Evolutionary conservation across 2,797 vertebrate species (phyloP).

Genomic region (Chaunax sp.): DNA sequence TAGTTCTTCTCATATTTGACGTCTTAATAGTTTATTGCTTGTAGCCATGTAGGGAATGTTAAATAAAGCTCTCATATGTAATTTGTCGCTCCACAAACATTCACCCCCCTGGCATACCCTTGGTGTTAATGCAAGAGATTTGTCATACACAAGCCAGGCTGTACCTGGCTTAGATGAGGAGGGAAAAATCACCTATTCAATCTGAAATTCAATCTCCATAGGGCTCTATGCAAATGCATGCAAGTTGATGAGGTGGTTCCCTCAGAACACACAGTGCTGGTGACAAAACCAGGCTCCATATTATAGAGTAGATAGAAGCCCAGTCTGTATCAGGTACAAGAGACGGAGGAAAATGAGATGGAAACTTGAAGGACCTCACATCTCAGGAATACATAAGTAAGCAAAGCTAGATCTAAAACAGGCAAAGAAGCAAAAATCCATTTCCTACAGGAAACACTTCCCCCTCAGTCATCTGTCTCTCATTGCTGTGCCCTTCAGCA

Average conservation of each 20-base stretch:
- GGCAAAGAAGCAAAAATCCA: slow-evolving; percentile 60
- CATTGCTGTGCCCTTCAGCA: slow-evolving; percentile 74
- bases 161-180: slow-evolving; percentile 62
- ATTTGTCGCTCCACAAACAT: slow-evolving; percentile 82
- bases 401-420: slow-evolving; percentile 48
- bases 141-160: slow-evolving; percentile 78
- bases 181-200: slow-evolving; percentile 73
- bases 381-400: slow-evolving; percentile 51
- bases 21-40: slow-evolving; percentile 79
- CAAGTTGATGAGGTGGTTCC: slow-evolving; percentile 60
- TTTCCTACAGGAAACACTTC: slow-evolving; percentile 54
- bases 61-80: slow-evolving; percentile 81
- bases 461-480: slow-evolving; percentile 53
- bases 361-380: slow-evolving; percentile 30
- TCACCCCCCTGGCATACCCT: slow-evolving; percentile 75
- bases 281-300: slow-evolving; percentile 50
- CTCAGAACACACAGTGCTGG: slow-evolving; percentile 50
- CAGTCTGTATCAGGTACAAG: slow-evolving; percentile 44
- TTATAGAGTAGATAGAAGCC: slow-evolving; percentile 45
- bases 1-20: slow-evolving; percentile 71
- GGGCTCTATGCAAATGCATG: slow-evolving; percentile 74
- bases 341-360: slow-evolving; percentile 41
- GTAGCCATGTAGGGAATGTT: slow-evolving; percentile 78
- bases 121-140: slow-evolving; percentile 82
- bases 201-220: slow-evolving; percentile 81